Base-by-base conservation (phyloP, 2,888 invertebrate genomes). In the Plagodis dolabraria region DNA sequence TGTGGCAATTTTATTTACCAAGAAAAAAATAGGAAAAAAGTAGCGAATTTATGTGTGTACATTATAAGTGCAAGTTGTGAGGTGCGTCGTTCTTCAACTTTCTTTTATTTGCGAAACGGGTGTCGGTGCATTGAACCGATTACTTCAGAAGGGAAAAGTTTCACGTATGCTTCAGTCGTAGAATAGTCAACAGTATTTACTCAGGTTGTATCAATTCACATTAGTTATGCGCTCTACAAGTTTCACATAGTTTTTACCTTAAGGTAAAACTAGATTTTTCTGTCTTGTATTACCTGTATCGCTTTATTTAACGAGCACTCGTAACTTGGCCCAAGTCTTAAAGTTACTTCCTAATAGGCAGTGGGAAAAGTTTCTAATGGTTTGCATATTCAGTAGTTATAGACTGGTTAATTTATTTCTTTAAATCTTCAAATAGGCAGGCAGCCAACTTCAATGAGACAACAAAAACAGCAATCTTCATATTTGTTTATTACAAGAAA, bases 81-180 rank as follows among this genome's bases (percentile, higher is more conserved):
- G 75, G 64, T 71, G 64, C 73, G 73, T 81, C 60, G 79, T 76
- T 72, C 68, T 67, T 83, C 82, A 80, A 86, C 89, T 88, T 88
- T 89, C 87, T 79, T 88, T 88, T 89, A 87, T 79, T 82, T 69
- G 65, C 72, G 33, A 50, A 63, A 72, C 71, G 64, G 64, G 71
- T 72, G 66, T 45, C 63, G 67, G 85, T 77, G 71, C 86, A 72
- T 80, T 83, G 81, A 83, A 79, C 83, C 69, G 71, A 69, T 76
- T 70, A 70, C 70, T 76, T 77, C 74, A 75, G 76, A 82, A 81
- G 80, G 81, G 85, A 86, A 87, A 87, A 85, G 77, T 79, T 76
- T 43, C 56, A 54, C 68, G 61, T 58, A 64, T 72, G 70, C 67
- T 74, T 67, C 67, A 68, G 64, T 65, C 65, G 68, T 36, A 60